A percentile compares a stretch with the other conserved stretches of the same genome.
Conservation (phyloP, 2,797 vertebrate genomes). For the Platalea minor region DNA sequence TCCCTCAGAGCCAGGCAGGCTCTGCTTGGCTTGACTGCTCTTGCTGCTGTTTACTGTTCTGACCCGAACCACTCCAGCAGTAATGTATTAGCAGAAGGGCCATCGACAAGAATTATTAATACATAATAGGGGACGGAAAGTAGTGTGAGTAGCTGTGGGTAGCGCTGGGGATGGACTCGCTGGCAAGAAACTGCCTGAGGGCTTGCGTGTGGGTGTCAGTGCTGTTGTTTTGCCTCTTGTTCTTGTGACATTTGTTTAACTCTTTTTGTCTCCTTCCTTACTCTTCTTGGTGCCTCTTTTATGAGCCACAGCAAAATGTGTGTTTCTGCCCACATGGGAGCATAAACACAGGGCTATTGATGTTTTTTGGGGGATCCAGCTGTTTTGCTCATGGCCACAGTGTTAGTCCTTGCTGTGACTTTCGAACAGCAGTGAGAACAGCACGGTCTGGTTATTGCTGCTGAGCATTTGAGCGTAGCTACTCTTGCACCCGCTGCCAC, state of each 20-base stretch:
- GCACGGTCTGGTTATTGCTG: not conserved
- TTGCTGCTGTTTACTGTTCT: not conserved
- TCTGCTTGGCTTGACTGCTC: not conserved
- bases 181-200: not conserved
- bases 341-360: not conserved
- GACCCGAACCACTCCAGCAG: accelerated
- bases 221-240: not conserved
- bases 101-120: not conserved
- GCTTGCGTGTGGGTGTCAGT: not conserved
- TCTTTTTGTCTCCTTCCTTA: not conserved
- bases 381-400: not conserved
- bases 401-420: not conserved
- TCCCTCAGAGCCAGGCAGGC: not conserved
- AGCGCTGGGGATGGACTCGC: not conserved
- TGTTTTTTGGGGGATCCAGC: not conserved
- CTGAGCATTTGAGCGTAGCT: accelerated
- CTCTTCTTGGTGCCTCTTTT: not conserved
- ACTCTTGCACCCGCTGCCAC: not conserved
- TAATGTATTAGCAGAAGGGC: not conserved
- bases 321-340: not conserved
- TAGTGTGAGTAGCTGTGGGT: not conserved
- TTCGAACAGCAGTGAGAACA: not conserved
- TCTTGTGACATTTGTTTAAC: not conserved
- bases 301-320: accelerated
- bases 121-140: not conserved